Conservation (phyloP, 2,113 vertebrate genomes). For the Pagrus major region DNA sequence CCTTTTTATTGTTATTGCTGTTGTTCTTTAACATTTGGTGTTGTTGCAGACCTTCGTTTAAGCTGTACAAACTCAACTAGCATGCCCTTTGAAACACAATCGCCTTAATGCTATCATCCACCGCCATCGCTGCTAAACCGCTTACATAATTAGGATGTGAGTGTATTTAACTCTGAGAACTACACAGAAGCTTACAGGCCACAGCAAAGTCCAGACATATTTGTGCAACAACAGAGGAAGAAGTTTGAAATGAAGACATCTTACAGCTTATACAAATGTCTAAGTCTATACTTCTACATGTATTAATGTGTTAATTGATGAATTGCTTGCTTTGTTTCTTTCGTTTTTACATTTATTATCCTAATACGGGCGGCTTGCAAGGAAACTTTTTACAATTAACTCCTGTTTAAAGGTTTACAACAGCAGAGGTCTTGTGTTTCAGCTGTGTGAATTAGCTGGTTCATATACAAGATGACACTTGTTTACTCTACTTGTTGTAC, state of each 20-base stretch:
- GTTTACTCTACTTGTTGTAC: constrained; percentile 11
- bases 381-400: neutral
- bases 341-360: neutral
- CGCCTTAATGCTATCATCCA: constrained; percentile 45
- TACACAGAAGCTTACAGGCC: constrained; percentile 1
- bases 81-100: constrained; percentile 42
- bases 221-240: neutral
- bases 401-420: neutral
- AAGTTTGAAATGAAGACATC: neutral
- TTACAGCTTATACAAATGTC: neutral
- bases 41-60: neutral
- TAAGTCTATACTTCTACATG: neutral
- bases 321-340: neutral
- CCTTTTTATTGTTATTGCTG: neutral
- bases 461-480: neutral
- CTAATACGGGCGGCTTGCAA: too few species aligned
- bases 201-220: constrained; percentile 4
- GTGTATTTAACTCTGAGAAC: constrained; percentile 39
- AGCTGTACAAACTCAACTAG: neutral
- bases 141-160: constrained; percentile 52
- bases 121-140: constrained; percentile 47
- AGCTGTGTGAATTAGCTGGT: neutral
- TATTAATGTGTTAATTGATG: neutral
- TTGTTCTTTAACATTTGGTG: constrained; percentile 15
- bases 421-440: neutral